Evolutionary conservation across 2,888 invertebrate genomes (phyloP).

Genomic region (Caenorhabditis parvicauda): DNA sequence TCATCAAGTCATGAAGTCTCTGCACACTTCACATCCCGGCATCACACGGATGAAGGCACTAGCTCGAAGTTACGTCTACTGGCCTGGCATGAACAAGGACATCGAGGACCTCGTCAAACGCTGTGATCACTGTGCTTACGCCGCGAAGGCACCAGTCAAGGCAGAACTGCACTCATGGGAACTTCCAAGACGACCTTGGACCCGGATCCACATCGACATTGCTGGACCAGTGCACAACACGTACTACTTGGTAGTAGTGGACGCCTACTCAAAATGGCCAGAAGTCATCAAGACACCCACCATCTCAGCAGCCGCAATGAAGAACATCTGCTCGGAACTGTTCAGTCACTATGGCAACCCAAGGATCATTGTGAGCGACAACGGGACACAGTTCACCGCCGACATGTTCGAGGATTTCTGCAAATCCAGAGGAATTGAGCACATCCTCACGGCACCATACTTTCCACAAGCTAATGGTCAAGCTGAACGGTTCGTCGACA

Average conservation of each 20-base stretch:
- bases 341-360: conserved; percentile 51
- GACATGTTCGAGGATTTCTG: conserved; percentile 44
- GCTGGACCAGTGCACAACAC: conserved; percentile 62
- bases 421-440: too few species aligned
- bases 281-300: conserved; percentile 51
- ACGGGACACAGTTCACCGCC: conserved; percentile 55
- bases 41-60: conserved; percentile 50
- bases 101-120: conserved; percentile 29
- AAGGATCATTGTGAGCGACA: conserved; percentile 56
- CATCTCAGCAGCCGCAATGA: conserved; percentile 26
- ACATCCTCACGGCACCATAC: too few species aligned
- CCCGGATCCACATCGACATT: conserved; percentile 65
- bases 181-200: conserved; percentile 54
- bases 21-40: conserved; percentile 55
- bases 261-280: conserved; percentile 65
- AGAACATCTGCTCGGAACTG: conserved; percentile 25
- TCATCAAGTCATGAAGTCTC: conserved; percentile 29
- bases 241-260: conserved; percentile 63
- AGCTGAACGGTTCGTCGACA: conserved; percentile 50
- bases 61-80: conserved; percentile 54
- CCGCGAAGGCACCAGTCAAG: conserved; percentile 33
- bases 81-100: conserved; percentile 45
- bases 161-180: conserved; percentile 53
- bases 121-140: conserved; percentile 35
- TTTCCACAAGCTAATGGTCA: conserved; percentile 55